Evolutionary conservation across 2,113 vertebrate genomes (phyloP).

Genomic region (Lipotes vexillifer): DNA sequence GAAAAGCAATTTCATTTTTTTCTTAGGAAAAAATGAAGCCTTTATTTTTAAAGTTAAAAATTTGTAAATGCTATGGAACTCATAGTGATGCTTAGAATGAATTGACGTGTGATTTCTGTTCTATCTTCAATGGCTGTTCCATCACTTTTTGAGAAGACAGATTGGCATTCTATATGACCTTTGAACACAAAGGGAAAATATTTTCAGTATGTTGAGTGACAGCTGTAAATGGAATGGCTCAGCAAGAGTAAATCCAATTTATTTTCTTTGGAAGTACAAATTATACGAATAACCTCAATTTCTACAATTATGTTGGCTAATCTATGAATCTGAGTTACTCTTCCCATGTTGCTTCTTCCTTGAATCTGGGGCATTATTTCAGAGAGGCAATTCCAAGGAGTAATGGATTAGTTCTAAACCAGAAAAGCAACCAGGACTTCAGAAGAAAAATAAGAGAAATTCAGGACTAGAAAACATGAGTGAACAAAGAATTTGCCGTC

Average conservation of each 20-base stretch:
- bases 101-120: background rate
- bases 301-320: background rate
- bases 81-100: background rate
- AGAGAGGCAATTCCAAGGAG: background rate
- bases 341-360: background rate
- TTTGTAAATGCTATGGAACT: background rate
- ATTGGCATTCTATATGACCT: background rate
- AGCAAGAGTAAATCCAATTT: constrained; percentile 37
- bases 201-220: constrained; percentile 21
- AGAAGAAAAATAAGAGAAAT: background rate
- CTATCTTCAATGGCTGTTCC: background rate
- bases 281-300: background rate
- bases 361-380: background rate
- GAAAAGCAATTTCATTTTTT: background rate
- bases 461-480: background rate
- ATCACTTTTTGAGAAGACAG: background rate
- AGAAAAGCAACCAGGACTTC: background rate
- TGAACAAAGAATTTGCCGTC: background rate
- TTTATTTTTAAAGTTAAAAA: constrained; percentile 35
- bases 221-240: constrained; percentile 12
- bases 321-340: background rate
- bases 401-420: background rate
- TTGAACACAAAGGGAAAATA: background rate
- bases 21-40: background rate
- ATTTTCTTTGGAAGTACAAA: background rate